Percentiles rank a stretch among this genome's conserved stretches.
Evolutionary conservation across 2,797 vertebrate species (phyloP).

Genomic region (Xiphophorus birchmanni): DNA sequence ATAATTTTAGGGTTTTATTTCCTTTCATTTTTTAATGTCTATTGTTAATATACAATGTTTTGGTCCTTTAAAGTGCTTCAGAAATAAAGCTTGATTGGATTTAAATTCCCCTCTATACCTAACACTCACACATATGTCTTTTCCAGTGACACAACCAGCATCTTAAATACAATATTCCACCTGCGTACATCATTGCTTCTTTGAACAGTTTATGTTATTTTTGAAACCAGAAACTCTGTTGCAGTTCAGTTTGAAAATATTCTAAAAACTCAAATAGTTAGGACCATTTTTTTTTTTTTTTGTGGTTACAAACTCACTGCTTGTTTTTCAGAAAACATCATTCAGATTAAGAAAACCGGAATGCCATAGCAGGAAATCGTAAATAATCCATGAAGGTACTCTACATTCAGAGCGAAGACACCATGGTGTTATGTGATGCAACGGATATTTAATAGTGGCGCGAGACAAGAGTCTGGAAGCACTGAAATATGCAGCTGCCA

Average conservation of each 20-base stretch:
- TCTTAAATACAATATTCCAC: neutral
- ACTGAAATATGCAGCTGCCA: neutral
- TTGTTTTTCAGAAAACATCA: neutral
- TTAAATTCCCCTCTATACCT: neutral
- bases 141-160: neutral
- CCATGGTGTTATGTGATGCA: conserved; percentile 1
- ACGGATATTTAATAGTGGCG: neutral
- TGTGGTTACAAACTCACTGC: neutral
- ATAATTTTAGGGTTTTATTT: neutral
- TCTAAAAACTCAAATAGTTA: neutral
- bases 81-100: neutral
- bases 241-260: neutral
- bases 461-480: neutral
- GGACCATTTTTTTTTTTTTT: neutral
- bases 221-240: neutral
- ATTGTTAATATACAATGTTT: neutral
- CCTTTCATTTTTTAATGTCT: neutral
- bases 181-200: neutral
- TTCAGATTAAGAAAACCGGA: neutral
- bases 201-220: neutral
- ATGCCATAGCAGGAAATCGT: neutral
- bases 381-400: conserved; percentile 9
- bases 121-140: neutral
- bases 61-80: neutral
- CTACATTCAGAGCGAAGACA: neutral